Evolutionary conservation across 2,888 invertebrate genomes (phyloP).

Genomic region (Rhamnusium bicolor): DNA sequence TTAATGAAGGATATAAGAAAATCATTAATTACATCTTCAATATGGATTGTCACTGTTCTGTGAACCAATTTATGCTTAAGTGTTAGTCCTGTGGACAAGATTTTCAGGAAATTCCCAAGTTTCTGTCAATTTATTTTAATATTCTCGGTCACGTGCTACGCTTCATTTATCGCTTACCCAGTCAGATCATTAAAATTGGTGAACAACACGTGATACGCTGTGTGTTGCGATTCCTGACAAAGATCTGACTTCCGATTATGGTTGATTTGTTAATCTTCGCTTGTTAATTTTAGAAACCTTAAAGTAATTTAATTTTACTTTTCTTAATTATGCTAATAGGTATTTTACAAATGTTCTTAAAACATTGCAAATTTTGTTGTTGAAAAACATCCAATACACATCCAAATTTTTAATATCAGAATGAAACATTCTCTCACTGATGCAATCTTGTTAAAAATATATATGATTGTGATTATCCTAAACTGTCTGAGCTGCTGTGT

Average conservation of each 20-base stretch:
- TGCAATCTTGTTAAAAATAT: too few species aligned
- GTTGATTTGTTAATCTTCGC: neutral
- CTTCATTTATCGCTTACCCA: conserved; percentile 21
- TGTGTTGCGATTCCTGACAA: neutral
- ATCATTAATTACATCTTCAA: conserved; percentile 1
- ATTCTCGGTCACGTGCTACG: conserved; percentile 21
- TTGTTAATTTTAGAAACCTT: neutral
- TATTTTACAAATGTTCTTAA: neutral
- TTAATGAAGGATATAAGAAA: conserved; percentile 4
- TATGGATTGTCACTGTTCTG: conserved; percentile 17
- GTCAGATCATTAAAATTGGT: conserved; percentile 21
- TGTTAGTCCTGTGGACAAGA: neutral
- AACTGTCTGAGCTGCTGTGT: too few species aligned
- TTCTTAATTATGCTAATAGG: neutral
- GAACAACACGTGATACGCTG: conserved; percentile 10
- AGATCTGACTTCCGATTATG: neutral
- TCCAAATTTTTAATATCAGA: too few species aligned
- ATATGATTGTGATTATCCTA: too few species aligned
- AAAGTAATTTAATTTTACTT: neutral
- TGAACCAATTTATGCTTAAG: conserved; percentile 5
- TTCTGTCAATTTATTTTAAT: conserved; percentile 19
- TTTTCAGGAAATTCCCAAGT: conserved; percentile 29
- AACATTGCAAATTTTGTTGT: too few species aligned
- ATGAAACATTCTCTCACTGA: too few species aligned
- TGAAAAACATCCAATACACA: too few species aligned